These are phyloP conservation scores for Acanthosepion esculentum DNA, from an alignment of 2,888 invertebrate genomes.

Conservation along the genomic window DNA sequence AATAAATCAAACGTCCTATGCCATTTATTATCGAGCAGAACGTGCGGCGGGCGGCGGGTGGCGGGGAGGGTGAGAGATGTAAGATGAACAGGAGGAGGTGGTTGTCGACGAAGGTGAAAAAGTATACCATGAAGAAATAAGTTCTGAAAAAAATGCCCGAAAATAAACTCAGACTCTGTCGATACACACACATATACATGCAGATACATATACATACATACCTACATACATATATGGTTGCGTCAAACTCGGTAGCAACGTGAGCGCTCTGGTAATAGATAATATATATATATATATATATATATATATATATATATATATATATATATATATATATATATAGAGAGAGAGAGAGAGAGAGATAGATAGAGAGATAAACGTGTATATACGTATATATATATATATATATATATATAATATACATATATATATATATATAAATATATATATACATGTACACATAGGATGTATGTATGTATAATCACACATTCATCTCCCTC, in stretches of 20 bases:
- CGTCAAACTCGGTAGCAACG: too few relatives aligned
- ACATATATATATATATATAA: not conserved
- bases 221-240: too few relatives aligned
- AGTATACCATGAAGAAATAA: not conserved
- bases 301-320: not conserved
- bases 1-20: not conserved
- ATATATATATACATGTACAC: not conserved
- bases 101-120: not conserved
- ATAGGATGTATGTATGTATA: too few relatives aligned
- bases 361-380: not conserved
- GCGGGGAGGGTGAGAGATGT: not conserved
- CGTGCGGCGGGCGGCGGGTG: too few relatives aligned
- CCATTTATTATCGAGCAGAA: not conserved
- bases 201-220: too few relatives aligned
- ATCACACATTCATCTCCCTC: too few relatives aligned
- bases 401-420: not conserved
- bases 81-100: not conserved
- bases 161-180: not conserved
- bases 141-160: not conserved
- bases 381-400: not conserved
- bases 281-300: not conserved
- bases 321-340: too few relatives aligned
- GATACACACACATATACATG: not conserved
- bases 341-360: not conserved
- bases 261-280: too few relatives aligned